These are phyloP conservation scores for Drosophila aff. DNA, from an alignment of 1,140 invertebrate species.

Conservation along the genomic window DNA sequence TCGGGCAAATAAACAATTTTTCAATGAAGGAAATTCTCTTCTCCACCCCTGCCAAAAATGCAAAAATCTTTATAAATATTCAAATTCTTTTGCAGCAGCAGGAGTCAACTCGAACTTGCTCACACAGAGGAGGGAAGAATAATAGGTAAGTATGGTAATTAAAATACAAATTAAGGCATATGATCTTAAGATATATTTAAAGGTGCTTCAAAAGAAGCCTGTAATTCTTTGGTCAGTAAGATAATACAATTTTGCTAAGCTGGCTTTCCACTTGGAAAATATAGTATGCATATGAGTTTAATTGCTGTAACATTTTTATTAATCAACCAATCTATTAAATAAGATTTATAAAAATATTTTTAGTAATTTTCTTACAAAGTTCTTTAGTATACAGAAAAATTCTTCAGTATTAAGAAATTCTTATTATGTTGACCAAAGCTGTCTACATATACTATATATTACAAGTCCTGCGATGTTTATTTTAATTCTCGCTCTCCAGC, in stretches of 20 bases:
- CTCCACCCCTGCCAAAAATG: conserved; percentile 58
- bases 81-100: conserved; percentile 60
- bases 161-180: background rate
- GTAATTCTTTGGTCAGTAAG: background rate
- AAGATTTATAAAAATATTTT: background rate
- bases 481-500: conserved; percentile 67
- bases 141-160: background rate
- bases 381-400: background rate
- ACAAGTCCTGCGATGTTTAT: conserved; percentile 70
- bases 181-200: background rate
- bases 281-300: background rate
- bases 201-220: background rate
- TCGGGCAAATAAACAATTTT: conserved; percentile 79
- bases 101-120: conserved; percentile 30
- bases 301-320: too few species aligned
- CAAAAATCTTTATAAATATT: conserved; percentile 83
- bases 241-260: background rate
- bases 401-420: too few species aligned
- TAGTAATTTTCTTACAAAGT: background rate
- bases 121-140: background rate
- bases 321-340: background rate
- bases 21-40: conserved; percentile 68
- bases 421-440: conserved; percentile 5
- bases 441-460: conserved; percentile 17
- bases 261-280: background rate